Percentiles rank a stretch among this genome's conserved stretches.
Evolutionary conservation across 2,888 invertebrate genomes (phyloP).

Genomic region (Euplexia lucipara): DNA sequence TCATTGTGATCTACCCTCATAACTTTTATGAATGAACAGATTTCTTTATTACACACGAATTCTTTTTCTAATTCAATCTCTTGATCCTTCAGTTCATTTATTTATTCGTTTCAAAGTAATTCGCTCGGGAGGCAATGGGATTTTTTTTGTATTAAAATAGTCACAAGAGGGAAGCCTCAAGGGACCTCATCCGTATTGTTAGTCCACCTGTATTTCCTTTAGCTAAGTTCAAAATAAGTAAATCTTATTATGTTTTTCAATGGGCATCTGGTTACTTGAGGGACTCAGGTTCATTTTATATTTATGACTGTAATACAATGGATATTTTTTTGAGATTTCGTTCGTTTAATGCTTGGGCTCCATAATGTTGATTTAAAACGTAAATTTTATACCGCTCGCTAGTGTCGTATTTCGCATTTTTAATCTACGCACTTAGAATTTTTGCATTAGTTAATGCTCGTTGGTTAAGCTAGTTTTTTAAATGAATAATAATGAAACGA

Average conservation of each 20-base stretch:
- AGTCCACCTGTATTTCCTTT: conserved; percentile 86
- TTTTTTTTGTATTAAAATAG: conserved; percentile 89
- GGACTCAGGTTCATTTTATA: conserved; percentile 80
- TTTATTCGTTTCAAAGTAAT: conserved; percentile 89
- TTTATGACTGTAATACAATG: conserved; percentile 77
- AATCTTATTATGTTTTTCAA: conserved; percentile 87
- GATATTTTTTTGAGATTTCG: conserved; percentile 55
- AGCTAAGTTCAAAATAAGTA: conserved; percentile 81
- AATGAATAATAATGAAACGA: conserved; percentile 10
- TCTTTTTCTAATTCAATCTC: conserved; percentile 88
- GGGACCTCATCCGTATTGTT: conserved; percentile 82
- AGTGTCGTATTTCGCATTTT: conserved; percentile 5
- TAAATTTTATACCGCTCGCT: conserved; percentile 5
- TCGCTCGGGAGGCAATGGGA: conserved; percentile 75
- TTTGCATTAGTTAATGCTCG: neutral
- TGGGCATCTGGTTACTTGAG: conserved; percentile 85
- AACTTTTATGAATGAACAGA: conserved; percentile 86
- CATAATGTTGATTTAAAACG: neutral
- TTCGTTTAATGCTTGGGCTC: conserved; percentile 33
- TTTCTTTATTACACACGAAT: conserved; percentile 87
- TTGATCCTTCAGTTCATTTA: conserved; percentile 86
- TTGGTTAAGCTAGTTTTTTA: conserved; percentile 1
- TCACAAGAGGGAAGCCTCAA: conserved; percentile 80
- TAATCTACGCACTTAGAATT: conserved; percentile 6
- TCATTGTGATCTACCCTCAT: conserved; percentile 83